Percentiles rank a stretch among this genome's conserved stretches.
These are phyloP conservation scores for Drosophila virilis DNA, from an alignment of 1,140 invertebrate species.

Conservation along the genomic window DNA sequence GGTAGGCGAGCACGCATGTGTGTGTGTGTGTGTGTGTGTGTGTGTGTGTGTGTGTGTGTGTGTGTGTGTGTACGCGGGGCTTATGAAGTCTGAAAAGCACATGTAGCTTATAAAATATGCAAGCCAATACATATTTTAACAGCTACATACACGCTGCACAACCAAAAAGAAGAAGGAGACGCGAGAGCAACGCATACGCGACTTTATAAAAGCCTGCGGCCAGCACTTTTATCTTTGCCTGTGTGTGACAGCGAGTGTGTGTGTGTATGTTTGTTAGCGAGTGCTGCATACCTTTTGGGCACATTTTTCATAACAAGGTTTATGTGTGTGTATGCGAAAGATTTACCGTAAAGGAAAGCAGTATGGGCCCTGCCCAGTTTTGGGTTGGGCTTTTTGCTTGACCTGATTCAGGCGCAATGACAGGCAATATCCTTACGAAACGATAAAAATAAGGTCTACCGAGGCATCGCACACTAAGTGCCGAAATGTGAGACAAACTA, in stretches of 20 bases:
- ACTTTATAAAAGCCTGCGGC: slow-evolving; percentile 23
- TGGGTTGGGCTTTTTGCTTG: slow-evolving; percentile 24
- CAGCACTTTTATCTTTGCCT: slow-evolving; percentile 27
- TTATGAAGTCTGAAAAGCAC: slow-evolving; percentile 61
- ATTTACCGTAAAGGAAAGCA: slow-evolving; percentile 11
- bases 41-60: not conserved
- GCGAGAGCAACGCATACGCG: not conserved
- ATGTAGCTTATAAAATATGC: slow-evolving; percentile 76
- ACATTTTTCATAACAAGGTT: slow-evolving; percentile 28
- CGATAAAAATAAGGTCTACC: slow-evolving; percentile 17
- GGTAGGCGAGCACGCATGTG: not conserved
- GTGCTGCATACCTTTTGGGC: slow-evolving; percentile 40
- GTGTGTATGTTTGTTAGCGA: slow-evolving; percentile 12
- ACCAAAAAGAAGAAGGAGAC: not conserved
- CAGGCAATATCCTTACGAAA: slow-evolving; percentile 17
- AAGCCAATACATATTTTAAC: slow-evolving; percentile 73
- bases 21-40: not conserved
- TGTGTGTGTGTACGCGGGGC: slow-evolving; percentile 6
- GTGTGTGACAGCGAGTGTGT: not conserved
- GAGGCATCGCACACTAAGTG: slow-evolving; percentile 31
- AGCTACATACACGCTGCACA: slow-evolving; percentile 22
- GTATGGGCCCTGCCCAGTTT: slow-evolving; percentile 16
- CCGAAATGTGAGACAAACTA: slow-evolving; percentile 25
- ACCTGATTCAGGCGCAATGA: slow-evolving; percentile 38
- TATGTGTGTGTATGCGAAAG: slow-evolving; percentile 14